Evolutionary conservation across 2,113 vertebrate genomes (phyloP).

Genomic region (Cavia aperea): DNA sequence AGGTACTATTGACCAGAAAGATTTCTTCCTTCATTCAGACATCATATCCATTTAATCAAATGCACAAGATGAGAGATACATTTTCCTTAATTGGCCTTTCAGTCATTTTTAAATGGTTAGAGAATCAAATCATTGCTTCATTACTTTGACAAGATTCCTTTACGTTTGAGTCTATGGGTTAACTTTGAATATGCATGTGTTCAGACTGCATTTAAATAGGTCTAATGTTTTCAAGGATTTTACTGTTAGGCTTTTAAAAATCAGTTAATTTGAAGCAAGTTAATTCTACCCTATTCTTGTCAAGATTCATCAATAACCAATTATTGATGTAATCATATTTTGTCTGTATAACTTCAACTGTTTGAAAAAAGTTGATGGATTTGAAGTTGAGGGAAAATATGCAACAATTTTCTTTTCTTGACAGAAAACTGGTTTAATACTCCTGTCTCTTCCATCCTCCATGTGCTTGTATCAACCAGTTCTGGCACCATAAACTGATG

Average conservation of each 20-base stretch:
- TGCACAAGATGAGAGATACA: background rate
- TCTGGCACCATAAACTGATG: constrained; percentile 18
- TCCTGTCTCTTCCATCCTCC: background rate
- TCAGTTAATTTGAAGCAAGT: background rate
- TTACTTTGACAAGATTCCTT: constrained; percentile 22
- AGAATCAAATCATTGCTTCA: constrained; percentile 14
- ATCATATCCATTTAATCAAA: constrained; percentile 12
- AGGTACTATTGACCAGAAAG: background rate
- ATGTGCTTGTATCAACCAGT: constrained; percentile 19
- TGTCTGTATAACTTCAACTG: background rate
- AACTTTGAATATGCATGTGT: background rate
- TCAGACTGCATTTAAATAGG: background rate
- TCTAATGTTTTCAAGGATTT: background rate
- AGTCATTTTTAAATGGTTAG: background rate
- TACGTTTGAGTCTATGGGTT: background rate
- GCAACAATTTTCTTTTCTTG: background rate
- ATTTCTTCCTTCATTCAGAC: background rate
- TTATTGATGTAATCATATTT: background rate
- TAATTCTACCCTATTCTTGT: background rate
- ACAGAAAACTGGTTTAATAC: constrained; percentile 11
- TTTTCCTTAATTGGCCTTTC: background rate
- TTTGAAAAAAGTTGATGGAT: background rate
- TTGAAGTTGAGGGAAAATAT: background rate
- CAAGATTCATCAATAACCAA: constrained; percentile 28
- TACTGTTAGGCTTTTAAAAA: background rate